Base-by-base conservation (phyloP, 2,797 vertebrate genomes). In the Brachymystax lenok region DNA sequence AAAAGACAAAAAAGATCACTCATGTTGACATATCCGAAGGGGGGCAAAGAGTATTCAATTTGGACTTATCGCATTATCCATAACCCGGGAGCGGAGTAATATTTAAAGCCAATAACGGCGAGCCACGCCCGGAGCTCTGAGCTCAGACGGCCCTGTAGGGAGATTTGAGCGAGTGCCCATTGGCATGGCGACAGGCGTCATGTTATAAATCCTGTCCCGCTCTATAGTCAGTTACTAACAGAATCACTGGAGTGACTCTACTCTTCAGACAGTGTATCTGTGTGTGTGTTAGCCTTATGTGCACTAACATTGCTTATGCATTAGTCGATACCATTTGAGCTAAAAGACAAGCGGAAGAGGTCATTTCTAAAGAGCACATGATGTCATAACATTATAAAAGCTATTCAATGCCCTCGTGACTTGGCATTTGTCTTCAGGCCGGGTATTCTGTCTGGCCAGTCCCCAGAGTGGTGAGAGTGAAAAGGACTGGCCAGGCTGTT, bases 141-240 rank as follows among this genome's bases (percentile, higher is more conserved):
- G 28, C 64, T 28, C 64, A 33, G 64, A 67, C 64, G 0, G 24
- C 24, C 54, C 61, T 21, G 21, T 27, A 2, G 35, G 73, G 21
- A 51, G 40, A 27, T 24, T 40, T 50, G 35, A 52, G 19, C 10
- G 21, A 51, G 70, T 24, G 50, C 40, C 16, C 14, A 24, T 54
- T 72, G 70, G 70, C 70, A 54, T 72, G 50, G 70, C 40, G 70
- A 52, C 70, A 54, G 40, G 16, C 40, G 4, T 24, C 21, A 4
- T 28, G 28, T 14, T 14, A 30, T 14, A 17, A 5, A 51, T 28
- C 21, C 2, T 10, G 13, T 67, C 27, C 64, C 4, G 10, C 63
- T 67, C 64, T 17, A 13, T 5, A 52, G 61, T 40, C 40, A 54
- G 40, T 8, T 33, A 5, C 17, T 16, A 67, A 67, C 27, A 5